Conservation (phyloP, 2,888 invertebrate genomes). For the Amaurobius ferox region DNA sequence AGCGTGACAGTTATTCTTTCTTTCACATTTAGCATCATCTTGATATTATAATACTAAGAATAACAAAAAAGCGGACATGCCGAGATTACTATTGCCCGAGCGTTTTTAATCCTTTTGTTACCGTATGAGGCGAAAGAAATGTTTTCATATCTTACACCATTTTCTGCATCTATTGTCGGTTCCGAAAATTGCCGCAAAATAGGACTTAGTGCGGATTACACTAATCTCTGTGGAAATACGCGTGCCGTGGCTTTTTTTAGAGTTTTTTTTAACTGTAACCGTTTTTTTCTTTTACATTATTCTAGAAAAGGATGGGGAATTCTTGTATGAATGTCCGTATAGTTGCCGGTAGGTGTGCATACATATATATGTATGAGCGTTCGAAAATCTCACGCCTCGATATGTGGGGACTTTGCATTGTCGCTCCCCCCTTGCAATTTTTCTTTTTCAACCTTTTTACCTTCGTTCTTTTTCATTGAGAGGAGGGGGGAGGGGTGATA, state of each 20-base stretch:
- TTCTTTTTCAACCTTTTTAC: slow-evolving; percentile 29
- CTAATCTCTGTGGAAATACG: slow-evolving; percentile 65
- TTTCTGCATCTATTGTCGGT: slow-evolving; percentile 35
- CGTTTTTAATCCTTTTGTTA: slow-evolving; percentile 63
- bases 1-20: slow-evolving; percentile 51
- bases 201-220: slow-evolving; percentile 58
- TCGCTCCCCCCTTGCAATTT: slow-evolving; percentile 10
- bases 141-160: slow-evolving; percentile 55
- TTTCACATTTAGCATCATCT: slow-evolving; percentile 44
- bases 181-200: slow-evolving; percentile 62
- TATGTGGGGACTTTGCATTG: slow-evolving; percentile 39
- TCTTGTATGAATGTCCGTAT: slow-evolving; percentile 19
- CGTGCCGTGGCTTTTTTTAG: slow-evolving; percentile 46
- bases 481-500: slow-evolving; percentile 22
- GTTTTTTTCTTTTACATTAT: slow-evolving; percentile 20
- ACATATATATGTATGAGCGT: slow-evolving; percentile 35
- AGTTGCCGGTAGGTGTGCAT: slow-evolving; percentile 30
- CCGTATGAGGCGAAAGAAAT: slow-evolving; percentile 46
- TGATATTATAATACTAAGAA: slow-evolving; percentile 46
- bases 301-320: slow-evolving; percentile 32
- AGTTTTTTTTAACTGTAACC: slow-evolving; percentile 15
- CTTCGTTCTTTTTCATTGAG: not conserved
- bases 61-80: slow-evolving; percentile 16
- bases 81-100: slow-evolving; percentile 25
- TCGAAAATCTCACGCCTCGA: slow-evolving; percentile 61